Evolutionary conservation across 2,888 invertebrate species (phyloP).

Genomic region (Eubasilissa splendida): DNA sequence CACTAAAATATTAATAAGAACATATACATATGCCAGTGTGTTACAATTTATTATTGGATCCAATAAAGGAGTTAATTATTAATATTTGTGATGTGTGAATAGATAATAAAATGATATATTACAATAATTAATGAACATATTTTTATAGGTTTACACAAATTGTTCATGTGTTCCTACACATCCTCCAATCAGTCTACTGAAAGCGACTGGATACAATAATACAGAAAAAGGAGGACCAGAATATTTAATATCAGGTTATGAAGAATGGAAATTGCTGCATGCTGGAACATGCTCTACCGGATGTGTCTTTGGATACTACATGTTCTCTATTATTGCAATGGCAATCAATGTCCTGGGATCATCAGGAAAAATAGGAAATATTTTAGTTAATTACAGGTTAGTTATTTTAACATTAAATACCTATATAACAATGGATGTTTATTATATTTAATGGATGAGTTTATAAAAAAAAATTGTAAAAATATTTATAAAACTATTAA

Average conservation of each 20-base stretch:
- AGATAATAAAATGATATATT: neutral
- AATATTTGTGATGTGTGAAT: too few relatives aligned
- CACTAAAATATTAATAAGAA: too few relatives aligned
- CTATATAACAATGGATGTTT: too few relatives aligned
- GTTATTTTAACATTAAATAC: neutral
- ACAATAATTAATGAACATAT: too few relatives aligned
- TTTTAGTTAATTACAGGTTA: conserved; percentile 76
- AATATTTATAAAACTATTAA: too few relatives aligned
- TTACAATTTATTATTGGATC: too few relatives aligned
- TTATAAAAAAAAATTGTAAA: too few relatives aligned
- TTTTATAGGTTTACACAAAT: conserved; percentile 62
- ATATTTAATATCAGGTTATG: conserved; percentile 25
- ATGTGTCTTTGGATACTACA: conserved; percentile 68
- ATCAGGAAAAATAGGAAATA: conserved; percentile 78
- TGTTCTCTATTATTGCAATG: conserved; percentile 70
- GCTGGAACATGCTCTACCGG: conserved; percentile 69
- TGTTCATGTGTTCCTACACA: conserved; percentile 61
- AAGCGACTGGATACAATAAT: conserved; percentile 28
- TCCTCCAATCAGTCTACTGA: conserved; percentile 46
- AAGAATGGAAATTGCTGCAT: conserved; percentile 60
- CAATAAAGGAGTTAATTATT: too few relatives aligned
- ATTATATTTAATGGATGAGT: too few relatives aligned
- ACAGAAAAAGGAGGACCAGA: conserved; percentile 45
- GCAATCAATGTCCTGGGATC: conserved; percentile 75
- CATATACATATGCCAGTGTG: too few relatives aligned